These are phyloP conservation scores for Tachyglossus aculeatus DNA, from an alignment of 2,797 vertebrate genomes.

Conservation along the genomic window DNA sequence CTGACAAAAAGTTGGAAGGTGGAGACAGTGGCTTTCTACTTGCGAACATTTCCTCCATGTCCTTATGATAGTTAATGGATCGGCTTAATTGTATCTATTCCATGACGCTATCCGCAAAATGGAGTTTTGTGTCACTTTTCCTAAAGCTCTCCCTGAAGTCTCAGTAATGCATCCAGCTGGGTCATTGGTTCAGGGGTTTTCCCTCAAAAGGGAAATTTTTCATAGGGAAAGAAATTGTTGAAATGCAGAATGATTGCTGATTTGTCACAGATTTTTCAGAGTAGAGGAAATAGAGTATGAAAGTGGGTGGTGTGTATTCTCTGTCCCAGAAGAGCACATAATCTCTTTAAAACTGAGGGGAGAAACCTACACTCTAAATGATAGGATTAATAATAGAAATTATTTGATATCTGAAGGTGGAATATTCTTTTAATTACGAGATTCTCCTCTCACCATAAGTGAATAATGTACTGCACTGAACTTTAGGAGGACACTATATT, in stretches of 20 bases:
- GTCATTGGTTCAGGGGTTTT: neutral
- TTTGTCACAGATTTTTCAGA: constrained; percentile 19
- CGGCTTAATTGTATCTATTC: too few relatives aligned
- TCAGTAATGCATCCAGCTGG: too few relatives aligned
- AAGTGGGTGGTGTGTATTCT: constrained; percentile 31
- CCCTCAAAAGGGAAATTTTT: neutral
- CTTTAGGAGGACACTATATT: neutral
- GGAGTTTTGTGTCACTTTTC: too few relatives aligned
- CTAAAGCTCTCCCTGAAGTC: too few relatives aligned
- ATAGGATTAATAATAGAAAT: constrained; percentile 29
- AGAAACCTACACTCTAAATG: constrained; percentile 2
- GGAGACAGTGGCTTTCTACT: too few relatives aligned
- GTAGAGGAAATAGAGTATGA: constrained; percentile 4
- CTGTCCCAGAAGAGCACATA: constrained; percentile 25
- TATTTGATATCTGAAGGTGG: constrained; percentile 6
- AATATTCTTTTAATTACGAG: constrained; percentile 11
- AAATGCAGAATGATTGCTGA: too few relatives aligned
- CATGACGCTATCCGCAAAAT: too few relatives aligned
- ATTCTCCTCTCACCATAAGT: constrained; percentile 27
- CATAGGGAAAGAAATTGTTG: neutral
- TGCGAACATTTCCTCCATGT: too few relatives aligned
- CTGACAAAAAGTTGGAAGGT: too few relatives aligned
- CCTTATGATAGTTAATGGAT: too few relatives aligned
- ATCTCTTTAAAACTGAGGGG: constrained; percentile 24
- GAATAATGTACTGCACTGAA: constrained; percentile 14